Conservation (phyloP, 2,888 invertebrate species). For the Cosmia pyralina region DNA sequence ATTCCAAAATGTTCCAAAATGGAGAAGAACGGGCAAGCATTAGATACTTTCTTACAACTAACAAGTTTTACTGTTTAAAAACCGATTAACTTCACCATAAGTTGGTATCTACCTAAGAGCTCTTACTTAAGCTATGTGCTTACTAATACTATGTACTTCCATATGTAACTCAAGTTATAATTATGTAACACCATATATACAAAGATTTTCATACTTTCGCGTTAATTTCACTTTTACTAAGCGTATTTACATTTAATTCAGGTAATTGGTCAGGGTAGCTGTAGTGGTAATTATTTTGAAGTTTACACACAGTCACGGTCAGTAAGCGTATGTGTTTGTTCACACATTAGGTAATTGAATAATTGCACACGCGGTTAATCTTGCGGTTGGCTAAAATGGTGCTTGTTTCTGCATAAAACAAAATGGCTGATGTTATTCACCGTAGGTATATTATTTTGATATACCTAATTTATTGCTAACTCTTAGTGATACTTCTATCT, state of each 20-base stretch:
- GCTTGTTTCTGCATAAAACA: slow-evolving; percentile 28
- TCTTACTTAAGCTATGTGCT: slow-evolving; percentile 36
- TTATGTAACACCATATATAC: slow-evolving; percentile 47
- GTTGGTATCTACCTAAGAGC: slow-evolving; percentile 4
- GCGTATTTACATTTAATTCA: slow-evolving; percentile 56
- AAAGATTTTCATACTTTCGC: slow-evolving; percentile 68
- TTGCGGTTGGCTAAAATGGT: slow-evolving; percentile 50
- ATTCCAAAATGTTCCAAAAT: no score
- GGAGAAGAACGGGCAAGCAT: no score
- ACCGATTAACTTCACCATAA: slow-evolving; percentile 9
- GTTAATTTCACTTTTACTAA: slow-evolving; percentile 73
- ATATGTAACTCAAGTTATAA: slow-evolving; percentile 43
- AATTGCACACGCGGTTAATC: slow-evolving; percentile 61
- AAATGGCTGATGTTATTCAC: neutral
- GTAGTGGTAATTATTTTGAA: slow-evolving; percentile 61
- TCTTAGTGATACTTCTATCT: no score
- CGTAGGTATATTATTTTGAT: neutral
- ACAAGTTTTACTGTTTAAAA: neutral
- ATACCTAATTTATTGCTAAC: no score
- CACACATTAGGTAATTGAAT: slow-evolving; percentile 76
- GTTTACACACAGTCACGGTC: slow-evolving; percentile 71
- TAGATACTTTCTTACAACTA: neutral
- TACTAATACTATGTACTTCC: slow-evolving; percentile 33
- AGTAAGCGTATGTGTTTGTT: slow-evolving; percentile 69
- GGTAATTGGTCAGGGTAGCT: slow-evolving; percentile 60